Evolutionary conservation across 1,140 invertebrate species (phyloP).

Genomic region (Pachypeltis micranthus): DNA sequence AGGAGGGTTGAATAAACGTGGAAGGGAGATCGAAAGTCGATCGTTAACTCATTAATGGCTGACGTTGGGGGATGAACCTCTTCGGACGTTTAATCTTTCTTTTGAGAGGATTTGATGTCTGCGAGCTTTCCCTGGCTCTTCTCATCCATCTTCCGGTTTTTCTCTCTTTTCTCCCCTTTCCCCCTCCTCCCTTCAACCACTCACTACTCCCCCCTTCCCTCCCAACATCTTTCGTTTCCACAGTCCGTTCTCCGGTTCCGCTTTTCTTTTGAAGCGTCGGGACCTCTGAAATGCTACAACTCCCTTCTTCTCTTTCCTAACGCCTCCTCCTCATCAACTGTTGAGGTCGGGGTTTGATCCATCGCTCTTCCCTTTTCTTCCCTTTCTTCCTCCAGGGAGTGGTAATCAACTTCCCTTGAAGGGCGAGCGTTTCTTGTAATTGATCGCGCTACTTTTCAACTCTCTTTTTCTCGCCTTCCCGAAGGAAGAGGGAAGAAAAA

Average conservation of each 20-base stretch:
- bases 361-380: neutral
- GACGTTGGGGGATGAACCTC: constrained; percentile 10
- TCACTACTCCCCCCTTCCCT: neutral
- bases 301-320: neutral
- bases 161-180: constrained; percentile 3
- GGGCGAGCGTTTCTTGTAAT: constrained; percentile 8
- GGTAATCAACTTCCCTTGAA: constrained; percentile 5
- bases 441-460: constrained; percentile 6
- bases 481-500: neutral
- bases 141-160: constrained; percentile 15
- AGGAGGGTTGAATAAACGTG: neutral
- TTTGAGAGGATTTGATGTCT: constrained; percentile 16
- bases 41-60: constrained; percentile 20
- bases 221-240: neutral
- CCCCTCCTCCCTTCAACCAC: neutral
- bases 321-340: neutral
- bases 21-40: constrained; percentile 8
- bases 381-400: neutral
- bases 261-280: neutral
- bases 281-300: no score
- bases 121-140: neutral
- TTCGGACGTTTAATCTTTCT: constrained; percentile 13
- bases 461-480: neutral
- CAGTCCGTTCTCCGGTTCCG: neutral
- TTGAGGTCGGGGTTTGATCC: neutral